Conservation (phyloP, 2,797 vertebrate genomes). For the Syngnathus acus region DNA sequence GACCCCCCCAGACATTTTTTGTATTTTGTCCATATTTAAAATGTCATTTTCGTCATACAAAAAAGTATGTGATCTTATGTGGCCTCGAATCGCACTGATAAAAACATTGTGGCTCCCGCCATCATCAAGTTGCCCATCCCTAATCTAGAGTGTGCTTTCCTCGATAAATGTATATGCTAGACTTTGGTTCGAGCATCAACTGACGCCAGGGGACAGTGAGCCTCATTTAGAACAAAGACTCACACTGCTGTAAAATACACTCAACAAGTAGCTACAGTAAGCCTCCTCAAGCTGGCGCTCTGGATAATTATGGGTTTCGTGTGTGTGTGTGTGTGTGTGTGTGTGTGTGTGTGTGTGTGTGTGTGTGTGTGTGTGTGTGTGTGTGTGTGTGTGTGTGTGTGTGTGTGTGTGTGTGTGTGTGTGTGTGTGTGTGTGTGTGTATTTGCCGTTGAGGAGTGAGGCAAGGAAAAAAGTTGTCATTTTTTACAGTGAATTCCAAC, state of each 20-base stretch:
- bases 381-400: slow-evolving; percentile 21
- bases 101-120: too few species aligned
- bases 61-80: too few species aligned
- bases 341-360: slow-evolving; percentile 17
- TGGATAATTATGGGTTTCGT: slow-evolving; percentile 59
- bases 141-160: slow-evolving; percentile 18
- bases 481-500: slow-evolving; percentile 72
- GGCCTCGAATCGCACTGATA: too few species aligned
- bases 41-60: too few species aligned
- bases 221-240: slow-evolving; percentile 16
- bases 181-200: slow-evolving; percentile 15
- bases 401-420: slow-evolving; percentile 23
- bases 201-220: slow-evolving; percentile 18
- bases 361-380: slow-evolving; percentile 20
- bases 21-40: too few species aligned
- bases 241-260: slow-evolving; percentile 34
- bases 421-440: slow-evolving; percentile 18
- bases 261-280: slow-evolving; percentile 42
- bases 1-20: too few species aligned
- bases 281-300: slow-evolving; percentile 39
- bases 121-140: too few species aligned
- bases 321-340: slow-evolving; percentile 24
- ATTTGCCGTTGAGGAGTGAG: slow-evolving; percentile 37
- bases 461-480: slow-evolving; percentile 51
- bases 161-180: slow-evolving; percentile 7